These are phyloP conservation scores for Glaucomys volans DNA, from an alignment of 2,113 vertebrate genomes.

Conservation along the genomic window DNA sequence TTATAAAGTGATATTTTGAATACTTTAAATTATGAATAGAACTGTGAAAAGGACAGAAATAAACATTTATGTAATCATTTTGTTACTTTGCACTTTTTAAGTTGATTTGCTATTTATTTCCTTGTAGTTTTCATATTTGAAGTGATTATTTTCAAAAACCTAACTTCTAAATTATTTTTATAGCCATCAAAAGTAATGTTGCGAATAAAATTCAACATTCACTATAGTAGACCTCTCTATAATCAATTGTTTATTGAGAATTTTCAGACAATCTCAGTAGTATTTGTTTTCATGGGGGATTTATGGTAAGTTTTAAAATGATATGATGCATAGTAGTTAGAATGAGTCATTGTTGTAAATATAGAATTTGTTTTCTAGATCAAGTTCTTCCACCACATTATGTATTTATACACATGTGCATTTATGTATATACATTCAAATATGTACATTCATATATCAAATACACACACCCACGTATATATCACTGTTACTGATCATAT, in stretches of 20 bases:
- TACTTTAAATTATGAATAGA: constrained; percentile 73
- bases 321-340: neutral
- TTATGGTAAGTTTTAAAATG: constrained; percentile 1
- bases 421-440: neutral
- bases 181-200: neutral
- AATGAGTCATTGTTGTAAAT: neutral
- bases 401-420: neutral
- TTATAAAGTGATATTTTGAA: constrained; percentile 75
- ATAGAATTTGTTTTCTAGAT: neutral
- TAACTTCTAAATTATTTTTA: neutral
- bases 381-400: neutral
- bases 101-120: neutral
- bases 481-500: neutral
- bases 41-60: constrained; percentile 53
- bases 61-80: neutral
- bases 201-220: neutral
- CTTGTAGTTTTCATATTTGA: neutral
- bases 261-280: neutral
- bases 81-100: neutral
- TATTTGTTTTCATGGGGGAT: neutral
- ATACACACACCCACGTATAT: neutral
- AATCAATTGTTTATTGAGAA: neutral
- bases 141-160: neutral
- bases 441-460: too few relatives aligned
- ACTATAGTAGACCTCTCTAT: neutral